Evolutionary conservation across 2,113 vertebrate species (phyloP).

Genomic region (Rissa tridactyla): DNA sequence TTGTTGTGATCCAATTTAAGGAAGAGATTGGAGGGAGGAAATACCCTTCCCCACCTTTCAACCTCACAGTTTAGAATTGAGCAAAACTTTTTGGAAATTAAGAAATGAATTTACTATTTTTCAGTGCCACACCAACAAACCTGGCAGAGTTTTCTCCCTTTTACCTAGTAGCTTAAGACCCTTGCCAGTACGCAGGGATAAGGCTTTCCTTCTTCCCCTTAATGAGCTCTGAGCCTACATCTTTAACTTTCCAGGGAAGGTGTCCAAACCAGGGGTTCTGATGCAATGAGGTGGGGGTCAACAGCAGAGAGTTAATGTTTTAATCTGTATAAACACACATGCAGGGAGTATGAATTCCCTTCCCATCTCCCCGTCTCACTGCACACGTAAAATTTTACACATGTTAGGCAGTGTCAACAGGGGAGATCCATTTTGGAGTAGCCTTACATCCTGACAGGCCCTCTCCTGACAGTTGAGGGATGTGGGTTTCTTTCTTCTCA

Average conservation of each 20-base stretch:
- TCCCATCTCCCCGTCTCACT: neutral
- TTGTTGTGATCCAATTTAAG: neutral
- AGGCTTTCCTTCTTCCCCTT: neutral
- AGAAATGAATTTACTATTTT: neutral
- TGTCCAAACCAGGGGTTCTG: conserved; percentile 35
- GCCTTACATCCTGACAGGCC: neutral
- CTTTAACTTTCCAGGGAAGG: neutral
- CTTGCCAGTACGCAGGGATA: neutral
- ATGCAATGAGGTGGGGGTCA: neutral
- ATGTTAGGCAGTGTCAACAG: neutral
- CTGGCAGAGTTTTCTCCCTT: neutral
- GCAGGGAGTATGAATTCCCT: neutral
- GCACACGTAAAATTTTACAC: neutral
- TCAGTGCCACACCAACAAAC: neutral
- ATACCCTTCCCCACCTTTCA: neutral
- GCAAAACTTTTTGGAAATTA: neutral
- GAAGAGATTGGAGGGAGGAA: neutral
- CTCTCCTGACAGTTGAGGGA: neutral
- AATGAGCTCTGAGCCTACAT: neutral
- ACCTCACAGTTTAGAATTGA: neutral
- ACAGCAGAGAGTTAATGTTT: neutral
- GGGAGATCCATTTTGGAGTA: neutral
- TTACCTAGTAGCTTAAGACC: neutral
- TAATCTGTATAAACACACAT: neutral
- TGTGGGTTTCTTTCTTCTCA: conserved; percentile 13